Conservation (phyloP, 2,888 invertebrate genomes). For the Drosophila colorata region DNA sequence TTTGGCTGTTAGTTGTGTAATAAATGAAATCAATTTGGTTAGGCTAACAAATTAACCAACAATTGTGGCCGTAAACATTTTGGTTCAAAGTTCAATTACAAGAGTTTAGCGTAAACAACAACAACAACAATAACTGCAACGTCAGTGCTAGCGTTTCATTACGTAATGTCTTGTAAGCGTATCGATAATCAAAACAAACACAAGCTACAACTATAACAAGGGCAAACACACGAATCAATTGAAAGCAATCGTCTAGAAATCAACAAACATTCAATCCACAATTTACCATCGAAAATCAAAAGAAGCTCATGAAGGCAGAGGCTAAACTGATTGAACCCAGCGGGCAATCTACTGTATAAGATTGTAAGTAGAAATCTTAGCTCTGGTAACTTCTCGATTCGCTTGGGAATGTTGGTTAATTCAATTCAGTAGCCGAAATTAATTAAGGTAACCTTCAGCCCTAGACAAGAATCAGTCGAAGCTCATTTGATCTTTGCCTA, state of each 20-base stretch:
- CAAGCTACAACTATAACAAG: constrained; percentile 56
- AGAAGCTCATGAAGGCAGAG: constrained; percentile 9
- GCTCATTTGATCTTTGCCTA: constrained; percentile 1
- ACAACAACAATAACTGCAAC: constrained; percentile 43
- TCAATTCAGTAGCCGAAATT: constrained; percentile 9
- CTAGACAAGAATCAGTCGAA: neutral
- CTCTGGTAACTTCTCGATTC: neutral
- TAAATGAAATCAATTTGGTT: constrained; percentile 51
- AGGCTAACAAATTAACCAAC: constrained; percentile 52
- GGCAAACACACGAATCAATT: constrained; percentile 62
- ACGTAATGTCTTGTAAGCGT: constrained; percentile 60
- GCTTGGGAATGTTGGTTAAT: constrained; percentile 8
- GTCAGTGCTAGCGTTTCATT: constrained; percentile 51
- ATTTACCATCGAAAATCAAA: constrained; percentile 36
- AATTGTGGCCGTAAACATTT: constrained; percentile 2
- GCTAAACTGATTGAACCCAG: constrained; percentile 22
- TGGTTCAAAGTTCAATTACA: constrained; percentile 67
- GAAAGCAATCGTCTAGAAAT: constrained; percentile 46
- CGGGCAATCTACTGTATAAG: constrained; percentile 15
- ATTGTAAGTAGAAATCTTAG: constrained; percentile 3
- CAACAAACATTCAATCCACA: constrained; percentile 33
- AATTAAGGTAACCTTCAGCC: constrained; percentile 12
- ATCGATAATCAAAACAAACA: constrained; percentile 51
- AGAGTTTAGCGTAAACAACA: constrained; percentile 22
- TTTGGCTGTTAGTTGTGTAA: constrained; percentile 53